phyloP scores from a whole-genome alignment of 2,888 invertebrate species.

The Synergus umbraculus region DNA sequence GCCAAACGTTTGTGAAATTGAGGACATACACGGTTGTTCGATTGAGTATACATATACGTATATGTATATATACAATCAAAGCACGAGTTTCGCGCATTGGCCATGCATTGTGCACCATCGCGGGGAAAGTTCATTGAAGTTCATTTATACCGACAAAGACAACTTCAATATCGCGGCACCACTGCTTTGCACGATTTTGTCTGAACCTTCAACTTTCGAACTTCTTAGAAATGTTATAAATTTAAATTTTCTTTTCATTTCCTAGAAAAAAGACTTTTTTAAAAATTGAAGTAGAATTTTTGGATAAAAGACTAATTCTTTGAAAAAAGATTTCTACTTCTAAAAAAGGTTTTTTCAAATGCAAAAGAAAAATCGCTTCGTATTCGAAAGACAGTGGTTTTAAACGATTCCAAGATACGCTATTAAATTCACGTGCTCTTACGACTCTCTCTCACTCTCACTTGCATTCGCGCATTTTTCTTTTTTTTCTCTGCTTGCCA shows the following conservation, averaged over 20 bases:
- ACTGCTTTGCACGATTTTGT: slow-evolving; percentile 58
- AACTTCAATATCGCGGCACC: slow-evolving; percentile 61
- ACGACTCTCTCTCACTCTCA: not conserved
- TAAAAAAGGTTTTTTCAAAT: not conserved
- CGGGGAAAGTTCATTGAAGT: slow-evolving; percentile 64
- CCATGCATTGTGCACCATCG: slow-evolving; percentile 52
- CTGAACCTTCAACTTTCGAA: slow-evolving; percentile 50
- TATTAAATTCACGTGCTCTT: not conserved
- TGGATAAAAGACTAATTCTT: not conserved
- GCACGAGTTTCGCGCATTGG: slow-evolving; percentile 42
- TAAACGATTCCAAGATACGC: not conserved
- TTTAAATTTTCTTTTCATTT: not conserved
- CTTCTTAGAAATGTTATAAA: not conserved
- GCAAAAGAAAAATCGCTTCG: not conserved
- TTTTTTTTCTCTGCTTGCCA: not conserved
- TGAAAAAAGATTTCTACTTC: too few relatives aligned
- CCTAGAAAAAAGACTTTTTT: not conserved
- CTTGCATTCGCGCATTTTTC: not conserved
- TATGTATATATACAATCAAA: slow-evolving; percentile 19
- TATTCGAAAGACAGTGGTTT: not conserved
- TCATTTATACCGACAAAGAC: slow-evolving; percentile 56
- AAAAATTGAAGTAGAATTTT: not conserved
- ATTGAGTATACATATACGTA: slow-evolving; percentile 47
- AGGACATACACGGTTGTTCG: slow-evolving; percentile 63
- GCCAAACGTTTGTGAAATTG: slow-evolving; percentile 75